Conservation (phyloP, 2,888 invertebrate species). For the Drosophila birchii region DNA sequence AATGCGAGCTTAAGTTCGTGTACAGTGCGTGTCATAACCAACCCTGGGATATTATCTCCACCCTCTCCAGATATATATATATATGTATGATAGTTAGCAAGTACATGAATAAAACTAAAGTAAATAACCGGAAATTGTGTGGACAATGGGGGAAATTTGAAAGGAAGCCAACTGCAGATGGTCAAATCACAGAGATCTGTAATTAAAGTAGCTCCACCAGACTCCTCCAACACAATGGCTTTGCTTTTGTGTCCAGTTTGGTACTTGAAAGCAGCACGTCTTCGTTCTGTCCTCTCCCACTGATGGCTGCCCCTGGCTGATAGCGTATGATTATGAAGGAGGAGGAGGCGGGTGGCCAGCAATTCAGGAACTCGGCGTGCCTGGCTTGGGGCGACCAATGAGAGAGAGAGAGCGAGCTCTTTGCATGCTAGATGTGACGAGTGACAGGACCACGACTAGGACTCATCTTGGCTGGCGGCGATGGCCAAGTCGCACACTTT, state of each 20-base stretch:
- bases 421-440: conserved; percentile 4
- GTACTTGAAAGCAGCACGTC: conserved; percentile 1
- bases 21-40: conserved; percentile 3
- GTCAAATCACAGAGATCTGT: conserved; percentile 2
- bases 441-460: neutral
- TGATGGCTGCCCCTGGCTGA: conserved; percentile 9
- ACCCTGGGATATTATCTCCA: neutral
- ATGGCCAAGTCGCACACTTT: conserved; percentile 28
- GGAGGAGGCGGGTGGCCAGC: neutral
- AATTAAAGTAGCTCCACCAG: conserved; percentile 8
- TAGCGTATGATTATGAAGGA: conserved; percentile 16
- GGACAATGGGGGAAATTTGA: conserved; percentile 6
- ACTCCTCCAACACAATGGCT: neutral
- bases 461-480: conserved; percentile 7
- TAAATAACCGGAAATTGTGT: conserved; percentile 1
- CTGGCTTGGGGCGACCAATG: neutral
- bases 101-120: neutral
- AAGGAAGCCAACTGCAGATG: conserved; percentile 4
- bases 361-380: neutral
- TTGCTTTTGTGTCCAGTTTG: neutral
- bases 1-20: conserved; percentile 7
- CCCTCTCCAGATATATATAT: neutral
- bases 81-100: neutral
- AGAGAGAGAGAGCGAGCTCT: neutral
- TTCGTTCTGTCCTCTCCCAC: neutral